Conservation (phyloP, 2,797 vertebrate genomes). For the Carcharodon carcharias region DNA sequence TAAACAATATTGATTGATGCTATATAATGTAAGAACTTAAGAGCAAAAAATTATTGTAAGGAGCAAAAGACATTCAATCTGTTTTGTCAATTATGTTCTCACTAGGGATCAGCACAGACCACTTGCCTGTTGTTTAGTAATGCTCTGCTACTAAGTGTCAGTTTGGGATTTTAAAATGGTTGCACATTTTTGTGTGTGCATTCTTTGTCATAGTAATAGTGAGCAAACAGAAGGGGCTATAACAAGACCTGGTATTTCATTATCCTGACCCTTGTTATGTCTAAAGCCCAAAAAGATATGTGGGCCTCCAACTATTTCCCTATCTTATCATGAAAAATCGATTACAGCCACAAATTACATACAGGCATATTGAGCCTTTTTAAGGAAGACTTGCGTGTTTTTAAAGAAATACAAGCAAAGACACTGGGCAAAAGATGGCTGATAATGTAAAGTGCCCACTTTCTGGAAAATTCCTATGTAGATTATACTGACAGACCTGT, state of each 20-base stretch:
- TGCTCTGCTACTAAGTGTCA: not conserved
- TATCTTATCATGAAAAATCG: not conserved
- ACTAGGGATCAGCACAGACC: not conserved
- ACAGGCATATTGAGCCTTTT: too few relatives aligned
- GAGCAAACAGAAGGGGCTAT: not conserved
- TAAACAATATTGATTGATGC: not conserved
- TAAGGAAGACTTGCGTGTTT: too few relatives aligned
- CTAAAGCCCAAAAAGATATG: not conserved
- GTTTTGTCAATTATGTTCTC: not conserved
- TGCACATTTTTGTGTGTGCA: not conserved
- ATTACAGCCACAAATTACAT: too few relatives aligned
- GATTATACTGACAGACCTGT: too few relatives aligned
- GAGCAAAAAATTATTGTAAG: not conserved
- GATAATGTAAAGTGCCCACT: too few relatives aligned
- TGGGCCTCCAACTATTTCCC: not conserved
- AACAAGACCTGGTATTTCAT: not conserved
- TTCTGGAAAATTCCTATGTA: too few relatives aligned
- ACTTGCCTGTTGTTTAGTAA: not conserved
- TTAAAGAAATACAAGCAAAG: too few relatives aligned
- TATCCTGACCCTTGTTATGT: not conserved
- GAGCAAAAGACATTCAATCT: not conserved
- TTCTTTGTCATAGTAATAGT: not conserved
- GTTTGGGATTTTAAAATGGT: not conserved
- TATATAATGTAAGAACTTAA: slow-evolving; percentile 12
- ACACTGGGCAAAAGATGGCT: too few relatives aligned